Conservation (phyloP, 2,888 invertebrate species). For the Copidosoma aretas region DNA sequence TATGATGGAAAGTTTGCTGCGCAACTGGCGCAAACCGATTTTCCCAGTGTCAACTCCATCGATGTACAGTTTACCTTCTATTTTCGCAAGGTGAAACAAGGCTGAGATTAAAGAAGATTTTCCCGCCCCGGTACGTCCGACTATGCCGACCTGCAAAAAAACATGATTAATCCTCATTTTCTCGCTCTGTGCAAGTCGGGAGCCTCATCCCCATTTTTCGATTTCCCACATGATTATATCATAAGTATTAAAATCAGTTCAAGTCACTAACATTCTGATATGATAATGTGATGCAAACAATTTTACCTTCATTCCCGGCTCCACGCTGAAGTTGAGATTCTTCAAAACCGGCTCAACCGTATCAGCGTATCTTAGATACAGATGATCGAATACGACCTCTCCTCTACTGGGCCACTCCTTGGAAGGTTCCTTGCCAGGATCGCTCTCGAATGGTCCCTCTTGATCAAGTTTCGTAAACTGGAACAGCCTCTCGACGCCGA, state of each 20-base stretch:
- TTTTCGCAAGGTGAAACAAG: constrained; percentile 66
- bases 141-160: constrained; percentile 74
- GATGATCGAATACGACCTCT: constrained; percentile 68
- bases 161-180: no score
- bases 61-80: constrained; percentile 29
- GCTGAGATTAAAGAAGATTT: constrained; percentile 84
- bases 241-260: neutral
- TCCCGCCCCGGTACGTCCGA: constrained; percentile 87
- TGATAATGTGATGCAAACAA: no score
- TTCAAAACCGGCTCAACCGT: constrained; percentile 76
- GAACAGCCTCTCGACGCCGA: constrained; percentile 78
- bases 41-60: constrained; percentile 26
- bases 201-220: no score
- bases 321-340: constrained; percentile 72
- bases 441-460: constrained; percentile 73
- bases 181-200: no score
- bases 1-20: constrained; percentile 71
- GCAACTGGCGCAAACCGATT: constrained; percentile 29
- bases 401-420: constrained; percentile 75
- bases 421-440: constrained; percentile 66
- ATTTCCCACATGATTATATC: neutral
- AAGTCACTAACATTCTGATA: no score
- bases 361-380: constrained; percentile 69
- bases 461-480: constrained; percentile 79
- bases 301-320: constrained; percentile 73